Conservation (phyloP, 2,888 invertebrate genomes). For the Melanchra persicariae region DNA sequence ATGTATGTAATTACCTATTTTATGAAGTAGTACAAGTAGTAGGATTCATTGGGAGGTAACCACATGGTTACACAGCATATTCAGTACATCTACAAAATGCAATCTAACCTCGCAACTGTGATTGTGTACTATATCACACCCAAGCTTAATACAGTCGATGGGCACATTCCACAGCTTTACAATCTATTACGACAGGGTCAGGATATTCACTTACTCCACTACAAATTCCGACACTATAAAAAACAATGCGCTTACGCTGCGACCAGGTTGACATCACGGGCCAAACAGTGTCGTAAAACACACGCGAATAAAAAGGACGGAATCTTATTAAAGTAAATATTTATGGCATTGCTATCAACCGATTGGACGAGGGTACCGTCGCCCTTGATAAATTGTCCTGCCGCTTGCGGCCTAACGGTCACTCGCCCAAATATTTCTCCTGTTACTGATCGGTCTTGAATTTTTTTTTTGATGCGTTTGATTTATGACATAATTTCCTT, state of each 20-base stretch:
- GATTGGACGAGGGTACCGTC: slow-evolving; percentile 89
- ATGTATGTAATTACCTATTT: too few species aligned
- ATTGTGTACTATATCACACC: slow-evolving; percentile 11
- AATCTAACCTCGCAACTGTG: slow-evolving; percentile 9
- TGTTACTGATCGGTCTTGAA: slow-evolving; percentile 84
- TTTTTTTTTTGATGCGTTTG: slow-evolving; percentile 77
- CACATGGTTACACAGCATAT: too few species aligned
- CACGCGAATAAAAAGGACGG: slow-evolving; percentile 88
- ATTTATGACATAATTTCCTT: slow-evolving; percentile 86
- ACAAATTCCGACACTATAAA: slow-evolving; percentile 79
- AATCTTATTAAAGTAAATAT: slow-evolving; percentile 91
- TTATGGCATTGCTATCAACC: slow-evolving; percentile 90
- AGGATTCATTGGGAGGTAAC: not conserved
- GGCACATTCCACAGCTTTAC: slow-evolving; percentile 63
- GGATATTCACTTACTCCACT: slow-evolving; percentile 76
- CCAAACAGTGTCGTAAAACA: slow-evolving; percentile 88
- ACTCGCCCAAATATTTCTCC: slow-evolving; percentile 85
- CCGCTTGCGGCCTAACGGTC: slow-evolving; percentile 84
- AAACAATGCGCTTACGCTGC: slow-evolving; percentile 83
- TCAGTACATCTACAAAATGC: not conserved
- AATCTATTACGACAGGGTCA: slow-evolving; percentile 69
- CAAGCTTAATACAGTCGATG: slow-evolving; percentile 44
- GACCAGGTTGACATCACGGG: slow-evolving; percentile 83
- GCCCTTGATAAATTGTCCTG: slow-evolving; percentile 88
- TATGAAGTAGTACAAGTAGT: not conserved